These are phyloP conservation scores for honey bee (Apis mellifera) DNA, from an alignment of 1,140 invertebrate genomes.

Conservation along the genomic window Amel_HAv3.1 CM009935.2:11398001-11398500, in stretches of 20 bases:
- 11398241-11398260: conserved; percentile 74
- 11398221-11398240: conserved; percentile 71
- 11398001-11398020: conserved; percentile 63
- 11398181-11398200: conserved; percentile 62
- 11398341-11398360: conserved; percentile 72
- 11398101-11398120: conserved; percentile 75
- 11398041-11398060: conserved; percentile 76
- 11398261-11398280: conserved; percentile 65
- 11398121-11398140: conserved; percentile 68
- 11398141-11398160: conserved; percentile 41
- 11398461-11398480: conserved; percentile 73
- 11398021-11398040: conserved; percentile 51
- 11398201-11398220: conserved; percentile 64
- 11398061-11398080: conserved; percentile 75
- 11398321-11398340: conserved; percentile 77
- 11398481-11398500: conserved; percentile 48
- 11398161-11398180: conserved; percentile 51
- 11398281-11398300: conserved; percentile 59
- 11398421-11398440: conserved; percentile 65
- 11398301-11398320: conserved; percentile 76
- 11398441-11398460: conserved; percentile 76
- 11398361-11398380: conserved; percentile 76
- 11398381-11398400: conserved; percentile 76
- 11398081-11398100: conserved; percentile 74
- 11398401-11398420: conserved; percentile 70